A percentile compares a stretch with the other conserved stretches of the same genome.
Evolutionary conservation across 2,113 vertebrate genomes (phyloP).

Genomic region (Gracilinanus agilis): DNA sequence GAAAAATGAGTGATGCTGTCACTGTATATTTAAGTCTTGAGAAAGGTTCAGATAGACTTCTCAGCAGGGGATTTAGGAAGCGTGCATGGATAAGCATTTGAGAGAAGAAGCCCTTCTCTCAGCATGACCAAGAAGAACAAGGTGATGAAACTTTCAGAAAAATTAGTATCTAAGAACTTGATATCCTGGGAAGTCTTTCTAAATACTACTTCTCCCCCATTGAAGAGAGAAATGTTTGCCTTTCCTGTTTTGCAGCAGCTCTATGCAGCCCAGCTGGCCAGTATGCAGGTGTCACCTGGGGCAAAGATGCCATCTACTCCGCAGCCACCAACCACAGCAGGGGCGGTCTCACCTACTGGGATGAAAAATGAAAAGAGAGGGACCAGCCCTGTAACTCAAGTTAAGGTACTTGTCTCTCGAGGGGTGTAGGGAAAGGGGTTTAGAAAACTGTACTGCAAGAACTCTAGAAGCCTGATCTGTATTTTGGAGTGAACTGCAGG

Average conservation of each 20-base stretch:
- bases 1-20: not conserved
- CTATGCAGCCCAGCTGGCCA: constrained; percentile 99
- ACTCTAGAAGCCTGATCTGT: constrained; percentile 52
- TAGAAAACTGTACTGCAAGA: constrained; percentile 70
- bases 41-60: constrained; percentile 7
- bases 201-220: constrained; percentile 55
- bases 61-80: constrained; percentile 39
- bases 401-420: constrained; percentile 91
- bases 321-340: constrained; percentile 93
- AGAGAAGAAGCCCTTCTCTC: not conserved
- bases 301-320: constrained; percentile 98
- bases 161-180: constrained; percentile 61
- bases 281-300: constrained; percentile 99
- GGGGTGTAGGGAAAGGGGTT: constrained; percentile 61
- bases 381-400: constrained; percentile 96
- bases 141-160: constrained; percentile 43
- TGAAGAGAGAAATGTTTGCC: constrained; percentile 77
- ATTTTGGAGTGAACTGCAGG: constrained; percentile 62
- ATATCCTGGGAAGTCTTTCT: constrained; percentile 30
- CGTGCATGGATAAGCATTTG: not conserved
- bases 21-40: not conserved
- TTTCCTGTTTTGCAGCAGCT: constrained; percentile 93
- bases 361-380: constrained; percentile 99
- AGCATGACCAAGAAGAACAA: constrained; percentile 44
- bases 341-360: constrained; percentile 95